Evolutionary conservation across 2,888 invertebrate genomes (phyloP), one percentile per base, ranked within the genome.

Genomic region (Cinara cedri): DNA sequence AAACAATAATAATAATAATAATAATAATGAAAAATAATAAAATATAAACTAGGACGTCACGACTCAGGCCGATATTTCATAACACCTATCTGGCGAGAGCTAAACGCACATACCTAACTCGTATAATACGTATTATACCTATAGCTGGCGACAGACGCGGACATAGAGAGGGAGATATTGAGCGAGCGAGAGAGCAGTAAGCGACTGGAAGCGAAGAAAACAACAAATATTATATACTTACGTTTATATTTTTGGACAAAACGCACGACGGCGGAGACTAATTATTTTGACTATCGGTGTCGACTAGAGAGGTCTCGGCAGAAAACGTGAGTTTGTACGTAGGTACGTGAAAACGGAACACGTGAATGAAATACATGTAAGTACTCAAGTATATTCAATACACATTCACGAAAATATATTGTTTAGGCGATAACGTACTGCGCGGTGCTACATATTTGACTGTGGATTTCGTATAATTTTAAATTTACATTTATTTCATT

Each of bases 41-140:
- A 19, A 62, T 21, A 72, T 65, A 57, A 76, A 76, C n/a, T 76
- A 76, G 76, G 66, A 76, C 76, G 26, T 76, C 76, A 76, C 76
- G 76, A 76, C 46, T 46, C 16, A 46, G 46, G 19, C 51, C 75
- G 66, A 57, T 68, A 55, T 75, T 75, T 75, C 75, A 66, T 75
- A 65, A 65, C 75, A 63, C 72, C 51, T 62, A 16, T 51, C 62
- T 44, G 44, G 26, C 11, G 44, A 26, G 19, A n/a, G n/a, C 11
- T 42, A 34, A n/a, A 63, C 34, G 34, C 34, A 6, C 34, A 6
- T 34, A 63, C 24, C 14, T 24, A 57, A n/a, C n/a, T n/a, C n/a
- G n/a, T n/a, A n/a, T n/a, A n/a, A 21, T 26, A 26, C 9, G 16
- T 16, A 34, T 34, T 4, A 34, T 34, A 34, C 6, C 6, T 34